Conservation (phyloP, 2,113 vertebrate species). For the Oceanodroma tethys region DNA sequence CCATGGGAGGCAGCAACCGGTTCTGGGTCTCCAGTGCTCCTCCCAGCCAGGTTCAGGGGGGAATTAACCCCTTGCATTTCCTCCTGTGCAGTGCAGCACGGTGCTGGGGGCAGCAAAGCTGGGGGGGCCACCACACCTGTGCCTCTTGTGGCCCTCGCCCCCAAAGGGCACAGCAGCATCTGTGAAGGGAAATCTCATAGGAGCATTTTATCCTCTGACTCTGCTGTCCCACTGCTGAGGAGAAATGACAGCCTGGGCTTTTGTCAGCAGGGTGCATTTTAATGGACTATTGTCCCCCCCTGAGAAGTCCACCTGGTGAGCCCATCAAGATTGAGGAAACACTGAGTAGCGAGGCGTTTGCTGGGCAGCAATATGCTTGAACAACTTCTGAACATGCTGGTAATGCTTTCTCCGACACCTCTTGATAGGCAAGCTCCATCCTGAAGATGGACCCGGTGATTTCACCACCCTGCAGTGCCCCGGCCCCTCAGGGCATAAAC, state of each 20-base stretch:
- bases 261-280: not conserved
- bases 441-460: fast-evolving
- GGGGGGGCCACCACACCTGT: not conserved
- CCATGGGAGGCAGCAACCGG: not conserved
- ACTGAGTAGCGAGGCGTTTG: not conserved
- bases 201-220: not conserved
- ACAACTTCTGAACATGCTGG: not conserved
- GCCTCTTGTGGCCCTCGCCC: fast-evolving
- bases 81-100: not conserved
- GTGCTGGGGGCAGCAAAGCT: not conserved
- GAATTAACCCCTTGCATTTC: not conserved
- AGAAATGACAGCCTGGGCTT: not conserved
- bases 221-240: not conserved
- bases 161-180: not conserved
- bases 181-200: not conserved
- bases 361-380: not conserved
- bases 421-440: not conserved
- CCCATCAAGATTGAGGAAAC: not conserved
- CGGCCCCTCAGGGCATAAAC: not conserved
- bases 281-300: fast-evolving
- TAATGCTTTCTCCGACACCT: not conserved
- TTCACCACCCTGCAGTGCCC: not conserved
- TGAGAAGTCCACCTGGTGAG: not conserved
- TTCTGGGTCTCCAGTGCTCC: not conserved
- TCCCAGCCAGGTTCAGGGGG: not conserved